Percentiles rank a stretch among this genome's conserved stretches.
Evolutionary conservation across 1,140 invertebrate genomes (phyloP).

Genomic region (Drosophila erecta): DNA sequence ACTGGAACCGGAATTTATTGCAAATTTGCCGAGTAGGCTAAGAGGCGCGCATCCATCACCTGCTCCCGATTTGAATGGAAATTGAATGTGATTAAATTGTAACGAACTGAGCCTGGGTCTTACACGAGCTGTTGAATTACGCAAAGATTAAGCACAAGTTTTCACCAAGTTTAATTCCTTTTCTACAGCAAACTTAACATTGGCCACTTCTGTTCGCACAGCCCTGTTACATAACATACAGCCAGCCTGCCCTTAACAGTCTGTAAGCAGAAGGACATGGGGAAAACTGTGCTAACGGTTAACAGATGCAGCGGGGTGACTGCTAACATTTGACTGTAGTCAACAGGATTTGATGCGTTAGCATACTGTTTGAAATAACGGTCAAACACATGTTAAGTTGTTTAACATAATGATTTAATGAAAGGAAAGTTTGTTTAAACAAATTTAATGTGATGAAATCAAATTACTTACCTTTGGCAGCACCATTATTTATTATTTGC

Average conservation of each 20-base stretch:
- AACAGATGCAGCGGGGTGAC: slow-evolving; percentile 28
- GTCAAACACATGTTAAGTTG: slow-evolving; percentile 1
- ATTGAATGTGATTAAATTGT: slow-evolving; percentile 34
- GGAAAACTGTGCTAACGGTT: slow-evolving; percentile 70
- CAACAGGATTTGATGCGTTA: not conserved
- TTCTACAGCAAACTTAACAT: too few species aligned
- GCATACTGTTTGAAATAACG: slow-evolving; percentile 2
- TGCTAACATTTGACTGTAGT: slow-evolving; percentile 3
- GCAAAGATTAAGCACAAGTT: too few species aligned
- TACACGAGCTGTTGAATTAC: not conserved
- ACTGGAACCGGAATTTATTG: slow-evolving; percentile 69
- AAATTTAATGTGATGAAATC: too few species aligned
- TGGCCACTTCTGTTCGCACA: not conserved
- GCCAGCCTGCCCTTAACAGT: slow-evolving; percentile 3
- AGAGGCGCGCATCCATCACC: slow-evolving; percentile 67
- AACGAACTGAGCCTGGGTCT: not conserved
- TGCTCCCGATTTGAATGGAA: slow-evolving; percentile 8
- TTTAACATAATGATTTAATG: too few species aligned
- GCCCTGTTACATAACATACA: not conserved
- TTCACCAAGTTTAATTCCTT: too few species aligned
- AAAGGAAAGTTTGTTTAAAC: not conserved
- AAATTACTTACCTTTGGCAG: too few species aligned
- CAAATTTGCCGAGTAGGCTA: slow-evolving; percentile 46
- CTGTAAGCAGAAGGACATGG: not conserved
- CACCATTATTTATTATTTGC: not conserved